A percentile compares a stretch with the other conserved stretches of the same genome.
Conservation (phyloP, 2,113 vertebrate species). For the Columbina picui region DNA sequence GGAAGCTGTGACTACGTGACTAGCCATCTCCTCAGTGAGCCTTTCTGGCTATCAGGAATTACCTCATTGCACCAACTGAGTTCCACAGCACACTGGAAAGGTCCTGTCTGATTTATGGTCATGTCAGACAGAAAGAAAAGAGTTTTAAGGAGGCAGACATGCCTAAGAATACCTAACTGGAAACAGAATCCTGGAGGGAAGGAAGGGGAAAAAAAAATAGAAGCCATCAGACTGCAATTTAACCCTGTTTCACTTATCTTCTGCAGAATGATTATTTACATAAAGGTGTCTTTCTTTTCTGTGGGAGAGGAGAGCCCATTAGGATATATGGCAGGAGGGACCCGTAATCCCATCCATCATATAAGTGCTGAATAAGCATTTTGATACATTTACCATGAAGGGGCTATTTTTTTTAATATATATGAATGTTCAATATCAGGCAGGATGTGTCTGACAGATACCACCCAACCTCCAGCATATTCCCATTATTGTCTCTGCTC, state of each 20-base stretch:
- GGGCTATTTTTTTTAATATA: neutral
- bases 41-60: neutral
- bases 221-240: neutral
- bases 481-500: neutral
- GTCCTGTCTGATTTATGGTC: neutral
- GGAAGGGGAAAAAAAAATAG: neutral
- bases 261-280: neutral
- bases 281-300: neutral
- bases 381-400: neutral
- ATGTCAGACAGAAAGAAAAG: neutral
- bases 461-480: neutral
- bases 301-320: neutral
- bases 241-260: neutral
- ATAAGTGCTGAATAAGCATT: neutral
- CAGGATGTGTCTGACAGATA: neutral
- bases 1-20: neutral
- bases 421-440: neutral
- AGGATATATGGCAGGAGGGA: neutral
- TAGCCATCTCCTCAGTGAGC: neutral
- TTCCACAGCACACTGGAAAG: neutral
- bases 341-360: neutral
- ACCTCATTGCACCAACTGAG: accelerated
- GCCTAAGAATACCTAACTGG: neutral
- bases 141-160: neutral
- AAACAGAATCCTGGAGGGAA: neutral